Evolutionary conservation across 1,140 invertebrate species (phyloP), one percentile per base, ranked within the genome.

Genomic region (Artemia franciscana): DNA sequence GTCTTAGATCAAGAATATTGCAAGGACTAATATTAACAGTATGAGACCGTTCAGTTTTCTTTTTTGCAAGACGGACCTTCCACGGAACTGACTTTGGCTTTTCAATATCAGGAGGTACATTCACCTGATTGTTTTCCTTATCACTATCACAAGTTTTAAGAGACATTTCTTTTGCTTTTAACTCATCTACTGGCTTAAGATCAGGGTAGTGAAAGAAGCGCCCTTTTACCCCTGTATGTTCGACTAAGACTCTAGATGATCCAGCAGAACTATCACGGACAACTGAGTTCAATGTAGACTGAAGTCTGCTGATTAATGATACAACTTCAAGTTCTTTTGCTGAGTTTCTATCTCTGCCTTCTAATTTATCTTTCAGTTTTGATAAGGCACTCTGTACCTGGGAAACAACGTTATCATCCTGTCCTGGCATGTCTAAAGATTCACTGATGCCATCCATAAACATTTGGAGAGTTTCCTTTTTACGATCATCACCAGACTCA

Each of bases 301-400:
- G 78, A 0, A 90, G 75, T 58, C 84, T 80, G 2, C 80, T 82
- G 18, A 89, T 86, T 0, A 90, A 74, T 12, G 80, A 76, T 12
- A 89, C 74, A 0, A 91, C 72, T 5, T 84, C 79, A 59, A 78
- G 76, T 65, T 78, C 81, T 60, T 78, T 77, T 2, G 70, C 69
- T 0, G 75, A 71, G 51, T 80, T 74, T 26, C 78, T 76, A 26
- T 76, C 73, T 25, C 76, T 73, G 12, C 76, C 75, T 27, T 80
- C 79, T 9, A 90, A 73, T 0, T 84, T 85, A 27, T 78, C 78
- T 64, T 84, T 80, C 9, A 91, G 75, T 61, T 83, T 79, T 23
- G 78, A 78, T 3, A 91, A 73, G 0, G 86, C 86, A 57, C 79
- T 79, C 66, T 85, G 82, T 9, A 91, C 86, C 70, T 91, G 86